Conservation (phyloP, 2,888 invertebrate genomes). For the Agonum fuliginosum region DNA sequence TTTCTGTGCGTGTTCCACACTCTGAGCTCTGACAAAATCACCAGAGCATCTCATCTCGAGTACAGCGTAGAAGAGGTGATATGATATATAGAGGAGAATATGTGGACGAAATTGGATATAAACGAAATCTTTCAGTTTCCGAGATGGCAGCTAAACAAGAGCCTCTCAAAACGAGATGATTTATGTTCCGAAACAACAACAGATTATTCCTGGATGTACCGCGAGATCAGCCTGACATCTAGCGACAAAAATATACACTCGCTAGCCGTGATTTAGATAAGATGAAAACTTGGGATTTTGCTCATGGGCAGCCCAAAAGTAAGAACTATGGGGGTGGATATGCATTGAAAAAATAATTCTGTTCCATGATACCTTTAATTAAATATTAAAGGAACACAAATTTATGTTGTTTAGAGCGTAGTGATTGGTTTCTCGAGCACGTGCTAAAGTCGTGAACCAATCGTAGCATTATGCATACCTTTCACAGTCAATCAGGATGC, state of each 20-base stretch:
- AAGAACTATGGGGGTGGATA: no score
- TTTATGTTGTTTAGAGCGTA: no score
- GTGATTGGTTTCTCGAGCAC: no score
- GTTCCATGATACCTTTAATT: no score
- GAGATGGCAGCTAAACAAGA: conserved; percentile 55
- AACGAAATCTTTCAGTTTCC: conserved; percentile 58
- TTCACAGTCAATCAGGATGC: no score
- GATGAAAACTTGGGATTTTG: conserved; percentile 31
- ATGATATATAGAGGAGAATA: conserved; percentile 57
- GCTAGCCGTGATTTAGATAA: conserved; percentile 49
- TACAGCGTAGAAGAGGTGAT: conserved; percentile 45
- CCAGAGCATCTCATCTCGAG: conserved; percentile 28
- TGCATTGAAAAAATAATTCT: no score
- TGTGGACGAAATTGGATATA: conserved; percentile 59
- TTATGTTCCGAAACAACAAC: conserved; percentile 59
- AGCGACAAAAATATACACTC: conserved; percentile 56
- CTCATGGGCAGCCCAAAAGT: no score
- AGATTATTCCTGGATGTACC: conserved; percentile 52
- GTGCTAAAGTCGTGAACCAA: no score
- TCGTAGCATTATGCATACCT: no score
- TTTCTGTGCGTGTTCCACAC: conserved; percentile 26
- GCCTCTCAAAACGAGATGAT: conserved; percentile 50
- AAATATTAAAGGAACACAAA: no score
- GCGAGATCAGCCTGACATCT: conserved; percentile 47
- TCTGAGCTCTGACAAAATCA: conserved; percentile 35